A percentile compares a stretch with the other conserved stretches of the same genome.
Conservation (phyloP, 2,888 invertebrate genomes). For the Girardia tigrina region DNA sequence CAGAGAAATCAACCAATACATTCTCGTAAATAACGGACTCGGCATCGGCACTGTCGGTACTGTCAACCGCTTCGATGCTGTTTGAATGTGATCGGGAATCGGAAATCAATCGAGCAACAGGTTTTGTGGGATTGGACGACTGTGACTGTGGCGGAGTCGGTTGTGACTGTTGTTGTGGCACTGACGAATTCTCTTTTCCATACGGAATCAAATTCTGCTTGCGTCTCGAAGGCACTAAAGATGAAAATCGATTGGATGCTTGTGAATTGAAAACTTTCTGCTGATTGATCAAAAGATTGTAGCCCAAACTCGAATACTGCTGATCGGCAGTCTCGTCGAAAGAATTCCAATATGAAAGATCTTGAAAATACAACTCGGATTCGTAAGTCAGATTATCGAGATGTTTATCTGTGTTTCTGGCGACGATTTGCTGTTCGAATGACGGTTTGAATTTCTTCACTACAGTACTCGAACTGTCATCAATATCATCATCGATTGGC, state of each 20-base stretch:
- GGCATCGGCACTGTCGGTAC: constrained; percentile 29
- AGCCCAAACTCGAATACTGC: constrained; percentile 5
- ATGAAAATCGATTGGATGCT: background rate
- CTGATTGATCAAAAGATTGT: background rate
- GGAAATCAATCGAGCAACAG: background rate
- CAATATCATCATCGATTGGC: background rate
- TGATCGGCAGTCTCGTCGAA: background rate
- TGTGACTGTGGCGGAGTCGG: background rate
- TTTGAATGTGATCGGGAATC: background rate
- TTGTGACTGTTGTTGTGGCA: background rate
- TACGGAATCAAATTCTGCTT: background rate
- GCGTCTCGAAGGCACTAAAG: background rate
- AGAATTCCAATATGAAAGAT: background rate
- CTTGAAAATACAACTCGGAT: constrained; percentile 7
- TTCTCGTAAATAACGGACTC: constrained; percentile 12
- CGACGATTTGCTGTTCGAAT: background rate
- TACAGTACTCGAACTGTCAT: background rate
- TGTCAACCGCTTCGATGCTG: background rate
- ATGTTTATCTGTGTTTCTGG: background rate
- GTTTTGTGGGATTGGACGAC: background rate
- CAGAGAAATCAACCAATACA: background rate
- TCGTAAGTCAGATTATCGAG: background rate
- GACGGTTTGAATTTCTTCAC: background rate
- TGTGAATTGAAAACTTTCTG: background rate
- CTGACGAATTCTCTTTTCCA: constrained; percentile 5